phyloP scores from a whole-genome alignment of 2,113 vertebrate species.

The Lucifuga dentata region DNA sequence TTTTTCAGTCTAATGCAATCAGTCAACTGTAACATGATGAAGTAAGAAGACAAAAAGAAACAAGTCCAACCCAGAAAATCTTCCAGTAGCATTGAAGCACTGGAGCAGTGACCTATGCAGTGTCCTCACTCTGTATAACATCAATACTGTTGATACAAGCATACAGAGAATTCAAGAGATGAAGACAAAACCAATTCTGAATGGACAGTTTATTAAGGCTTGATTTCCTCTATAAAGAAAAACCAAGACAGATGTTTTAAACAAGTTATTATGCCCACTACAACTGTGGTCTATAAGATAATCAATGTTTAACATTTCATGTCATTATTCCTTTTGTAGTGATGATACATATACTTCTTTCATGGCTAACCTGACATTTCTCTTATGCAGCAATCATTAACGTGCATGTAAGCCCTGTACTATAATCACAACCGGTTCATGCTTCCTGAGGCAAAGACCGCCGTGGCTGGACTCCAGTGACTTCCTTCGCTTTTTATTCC shows the following conservation, averaged over 20 bases:
- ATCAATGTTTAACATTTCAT: conserved; percentile 76
- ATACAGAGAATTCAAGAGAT: conserved; percentile 53
- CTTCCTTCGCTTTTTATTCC: conserved; percentile 40
- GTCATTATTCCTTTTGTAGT: conserved; percentile 77
- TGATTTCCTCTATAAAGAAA: conserved; percentile 87
- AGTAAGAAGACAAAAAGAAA: conserved; percentile 4
- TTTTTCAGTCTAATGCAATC: background rate
- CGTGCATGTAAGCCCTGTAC: conserved; percentile 81
- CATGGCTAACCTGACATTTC: conserved; percentile 78
- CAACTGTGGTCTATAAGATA: conserved; percentile 81
- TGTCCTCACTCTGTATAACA: conserved; percentile 18
- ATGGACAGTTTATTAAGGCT: conserved; percentile 95
- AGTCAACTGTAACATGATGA: background rate
- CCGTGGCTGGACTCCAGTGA: conserved; percentile 29
- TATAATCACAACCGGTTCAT: conserved; percentile 83
- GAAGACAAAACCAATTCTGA: conserved; percentile 81
- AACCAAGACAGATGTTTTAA: conserved; percentile 81
- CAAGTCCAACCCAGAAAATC: conserved; percentile 18
- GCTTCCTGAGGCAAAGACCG: conserved; percentile 74
- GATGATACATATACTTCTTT: conserved; percentile 78
- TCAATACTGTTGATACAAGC: conserved; percentile 18
- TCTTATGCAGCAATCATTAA: conserved; percentile 82
- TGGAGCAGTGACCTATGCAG: conserved; percentile 16
- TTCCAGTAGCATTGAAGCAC: conserved; percentile 36
- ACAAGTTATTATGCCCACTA: conserved; percentile 85